Evolutionary conservation across 2,797 vertebrate species (phyloP).

Genomic region (Enteromius mattozi): DNA sequence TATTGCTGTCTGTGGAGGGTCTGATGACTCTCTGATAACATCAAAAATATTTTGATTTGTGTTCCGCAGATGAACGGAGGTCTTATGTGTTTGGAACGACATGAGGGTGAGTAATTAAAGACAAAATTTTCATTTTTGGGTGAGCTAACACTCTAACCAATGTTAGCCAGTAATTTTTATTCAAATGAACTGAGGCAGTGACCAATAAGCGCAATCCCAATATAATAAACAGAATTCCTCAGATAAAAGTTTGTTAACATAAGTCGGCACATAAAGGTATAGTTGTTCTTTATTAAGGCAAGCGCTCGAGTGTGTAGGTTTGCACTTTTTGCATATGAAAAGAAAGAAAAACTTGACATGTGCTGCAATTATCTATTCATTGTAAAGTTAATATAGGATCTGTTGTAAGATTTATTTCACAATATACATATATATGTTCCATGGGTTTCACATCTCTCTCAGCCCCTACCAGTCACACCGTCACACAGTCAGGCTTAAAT

Average conservation of each 20-base stretch:
- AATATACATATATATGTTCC: background rate
- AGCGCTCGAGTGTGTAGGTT: background rate
- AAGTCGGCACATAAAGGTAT: background rate
- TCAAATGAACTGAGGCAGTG: background rate
- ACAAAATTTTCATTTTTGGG: no score
- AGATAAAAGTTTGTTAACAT: background rate
- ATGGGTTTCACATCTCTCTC: background rate
- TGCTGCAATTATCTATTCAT: background rate
- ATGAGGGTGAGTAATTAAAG: no score
- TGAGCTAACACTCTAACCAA: no score
- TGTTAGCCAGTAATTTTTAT: no score
- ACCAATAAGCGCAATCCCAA: background rate
- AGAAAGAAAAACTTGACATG: background rate
- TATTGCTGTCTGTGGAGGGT: no score
- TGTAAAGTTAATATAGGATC: background rate
- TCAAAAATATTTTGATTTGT: no score
- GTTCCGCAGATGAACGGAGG: no score
- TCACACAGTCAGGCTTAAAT: background rate
- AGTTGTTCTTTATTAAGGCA: background rate
- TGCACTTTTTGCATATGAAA: background rate
- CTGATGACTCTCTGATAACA: no score
- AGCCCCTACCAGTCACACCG: background rate
- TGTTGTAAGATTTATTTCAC: background rate
- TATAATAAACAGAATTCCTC: background rate
- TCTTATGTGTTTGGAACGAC: no score